Evolutionary conservation across 2,113 vertebrate genomes (phyloP).

Genomic region (Verasper variegatus): DNA sequence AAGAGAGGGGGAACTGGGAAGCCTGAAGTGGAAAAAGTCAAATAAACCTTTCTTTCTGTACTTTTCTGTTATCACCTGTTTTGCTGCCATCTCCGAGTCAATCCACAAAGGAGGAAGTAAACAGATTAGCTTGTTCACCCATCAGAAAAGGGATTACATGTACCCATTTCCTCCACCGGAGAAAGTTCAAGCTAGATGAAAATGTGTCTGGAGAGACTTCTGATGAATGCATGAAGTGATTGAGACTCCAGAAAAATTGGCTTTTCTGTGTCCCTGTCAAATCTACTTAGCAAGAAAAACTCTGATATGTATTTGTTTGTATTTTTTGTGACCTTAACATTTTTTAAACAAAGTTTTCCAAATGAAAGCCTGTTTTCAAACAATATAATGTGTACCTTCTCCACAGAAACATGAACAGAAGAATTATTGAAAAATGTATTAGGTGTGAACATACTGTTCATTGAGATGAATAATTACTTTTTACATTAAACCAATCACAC

Average conservation of each 20-base stretch:
- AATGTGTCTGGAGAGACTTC: constrained; percentile 58
- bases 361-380: background rate
- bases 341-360: background rate
- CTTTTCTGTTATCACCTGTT: constrained; percentile 73
- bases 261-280: constrained; percentile 60
- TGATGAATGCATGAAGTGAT: constrained; percentile 63
- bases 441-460: background rate
- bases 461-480: constrained; percentile 4
- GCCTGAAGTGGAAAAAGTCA: constrained; percentile 52
- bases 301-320: background rate
- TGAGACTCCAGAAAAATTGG: constrained; percentile 54
- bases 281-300: constrained; percentile 23
- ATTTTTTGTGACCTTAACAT: no score
- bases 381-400: background rate
- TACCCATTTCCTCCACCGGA: constrained; percentile 46
- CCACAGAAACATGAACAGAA: background rate
- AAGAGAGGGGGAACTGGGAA: constrained; percentile 27
- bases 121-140: constrained; percentile 73
- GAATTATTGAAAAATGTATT: constrained; percentile 8
- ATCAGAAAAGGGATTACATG: constrained; percentile 72
- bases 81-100: constrained; percentile 58
- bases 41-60: constrained; percentile 69
- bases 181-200: constrained; percentile 55
- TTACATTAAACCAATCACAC: background rate
- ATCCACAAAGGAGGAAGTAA: constrained; percentile 68